Conservation (phyloP, 2,797 vertebrate species). For the Pangasius djambal region DNA sequence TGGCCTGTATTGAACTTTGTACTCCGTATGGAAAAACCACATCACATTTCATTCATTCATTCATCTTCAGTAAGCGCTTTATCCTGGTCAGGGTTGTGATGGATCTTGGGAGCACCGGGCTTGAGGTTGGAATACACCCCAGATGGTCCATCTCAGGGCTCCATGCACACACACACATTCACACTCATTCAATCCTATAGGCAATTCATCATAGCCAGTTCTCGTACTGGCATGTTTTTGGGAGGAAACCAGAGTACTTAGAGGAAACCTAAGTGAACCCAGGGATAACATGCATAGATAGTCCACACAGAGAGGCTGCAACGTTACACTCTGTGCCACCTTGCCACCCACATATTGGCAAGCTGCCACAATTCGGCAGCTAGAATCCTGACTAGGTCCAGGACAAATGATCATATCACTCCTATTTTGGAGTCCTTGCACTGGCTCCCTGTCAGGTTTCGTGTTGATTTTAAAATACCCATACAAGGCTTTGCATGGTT, state of each 20-base stretch:
- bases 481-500: too few relatives aligned
- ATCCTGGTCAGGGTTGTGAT: background rate
- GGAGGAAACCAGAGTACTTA: background rate
- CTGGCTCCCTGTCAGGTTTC: too few relatives aligned
- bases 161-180: background rate
- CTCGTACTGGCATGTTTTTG: background rate
- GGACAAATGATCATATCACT: too few relatives aligned
- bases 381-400: too few relatives aligned
- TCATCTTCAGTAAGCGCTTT: background rate
- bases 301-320: background rate
- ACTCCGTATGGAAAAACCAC: background rate
- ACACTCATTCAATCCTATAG: background rate
- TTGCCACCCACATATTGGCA: background rate
- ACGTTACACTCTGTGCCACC: background rate
- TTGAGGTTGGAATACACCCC: background rate
- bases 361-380: too few relatives aligned
- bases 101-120: background rate
- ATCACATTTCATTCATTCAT: background rate
- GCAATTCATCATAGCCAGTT: too few relatives aligned
- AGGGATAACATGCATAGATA: background rate
- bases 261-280: background rate
- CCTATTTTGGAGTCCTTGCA: too few relatives aligned
- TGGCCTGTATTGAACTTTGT: conserved; percentile 11
- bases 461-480: too few relatives aligned
- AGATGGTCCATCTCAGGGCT: background rate